phyloP scores from a whole-genome alignment of 2,888 invertebrate species.

The Parelbella ahira region DNA sequence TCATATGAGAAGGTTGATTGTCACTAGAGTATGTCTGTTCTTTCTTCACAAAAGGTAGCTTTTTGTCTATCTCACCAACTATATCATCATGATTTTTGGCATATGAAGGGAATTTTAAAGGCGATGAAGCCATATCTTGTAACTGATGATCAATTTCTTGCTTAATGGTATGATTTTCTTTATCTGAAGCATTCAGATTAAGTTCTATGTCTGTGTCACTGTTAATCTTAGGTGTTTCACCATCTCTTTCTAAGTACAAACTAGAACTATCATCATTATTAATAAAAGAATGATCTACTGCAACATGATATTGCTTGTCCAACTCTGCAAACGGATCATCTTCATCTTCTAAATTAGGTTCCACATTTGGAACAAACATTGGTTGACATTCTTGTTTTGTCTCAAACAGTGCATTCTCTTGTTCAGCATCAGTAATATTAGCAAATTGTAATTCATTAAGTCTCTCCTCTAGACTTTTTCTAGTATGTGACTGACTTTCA shows the following conservation, averaged over 20 bases:
- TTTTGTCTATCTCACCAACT: too few relatives aligned
- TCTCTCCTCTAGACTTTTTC: slow-evolving; percentile 29
- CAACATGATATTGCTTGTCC: slow-evolving; percentile 72
- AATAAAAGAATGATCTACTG: slow-evolving; percentile 68
- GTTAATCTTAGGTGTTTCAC: slow-evolving; percentile 26
- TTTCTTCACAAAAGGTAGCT: slow-evolving; percentile 27
- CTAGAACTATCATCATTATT: slow-evolving; percentile 46
- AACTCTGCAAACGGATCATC: slow-evolving; percentile 66
- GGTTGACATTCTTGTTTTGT: slow-evolving; percentile 31
- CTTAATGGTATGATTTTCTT: slow-evolving; percentile 11
- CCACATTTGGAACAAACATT: slow-evolving; percentile 52
- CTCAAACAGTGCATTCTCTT: slow-evolving; percentile 10
- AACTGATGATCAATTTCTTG: slow-evolving; percentile 27
- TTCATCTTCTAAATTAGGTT: slow-evolving; percentile 50
- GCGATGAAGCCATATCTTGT: slow-evolving; percentile 26
- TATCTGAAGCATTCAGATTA: slow-evolving; percentile 27
- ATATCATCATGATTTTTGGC: too few relatives aligned
- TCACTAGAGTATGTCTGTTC: slow-evolving; percentile 26
- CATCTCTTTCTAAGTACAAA: slow-evolving; percentile 22
- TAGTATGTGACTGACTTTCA: slow-evolving; percentile 31
- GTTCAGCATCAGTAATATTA: slow-evolving; percentile 8
- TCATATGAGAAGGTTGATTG: neutral
- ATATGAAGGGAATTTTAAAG: slow-evolving; percentile 26
- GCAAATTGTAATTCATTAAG: slow-evolving; percentile 13
- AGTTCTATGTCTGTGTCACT: slow-evolving; percentile 31